Evolutionary conservation across 2,888 invertebrate species (phyloP).

Genomic region (Thera britannica): DNA sequence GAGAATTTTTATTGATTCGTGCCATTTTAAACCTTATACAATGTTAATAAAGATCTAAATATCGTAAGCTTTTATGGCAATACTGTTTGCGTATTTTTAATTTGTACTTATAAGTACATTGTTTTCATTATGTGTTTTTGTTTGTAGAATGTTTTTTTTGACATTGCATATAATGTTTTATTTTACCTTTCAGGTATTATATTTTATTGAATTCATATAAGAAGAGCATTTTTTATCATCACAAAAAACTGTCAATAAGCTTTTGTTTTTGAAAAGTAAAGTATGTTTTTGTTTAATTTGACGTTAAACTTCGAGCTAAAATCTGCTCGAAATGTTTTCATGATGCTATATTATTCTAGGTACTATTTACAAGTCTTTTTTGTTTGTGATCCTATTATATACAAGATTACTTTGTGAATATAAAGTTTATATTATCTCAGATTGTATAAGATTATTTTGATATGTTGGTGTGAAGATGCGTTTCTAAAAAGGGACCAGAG

Average conservation of each 20-base stretch:
- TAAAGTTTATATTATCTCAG: constrained; percentile 16
- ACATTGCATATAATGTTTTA: constrained; percentile 1
- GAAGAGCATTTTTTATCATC: too few species aligned
- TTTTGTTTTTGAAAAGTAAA: too few species aligned
- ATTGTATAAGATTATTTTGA: constrained; percentile 44
- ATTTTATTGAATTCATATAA: background rate
- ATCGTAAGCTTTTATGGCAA: constrained; percentile 12
- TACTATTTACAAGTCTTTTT: background rate
- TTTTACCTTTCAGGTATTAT: background rate
- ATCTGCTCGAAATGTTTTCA: background rate
- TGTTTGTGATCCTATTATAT: constrained; percentile 5
- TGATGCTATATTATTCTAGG: background rate
- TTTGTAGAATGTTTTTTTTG: constrained; percentile 16
- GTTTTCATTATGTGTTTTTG: background rate
- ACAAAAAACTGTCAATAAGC: too few species aligned
- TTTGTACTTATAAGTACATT: background rate
- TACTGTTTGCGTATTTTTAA: background rate
- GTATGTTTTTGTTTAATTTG: too few species aligned
- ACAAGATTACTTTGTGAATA: constrained; percentile 14
- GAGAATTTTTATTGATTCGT: constrained; percentile 27
- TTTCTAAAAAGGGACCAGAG: constrained; percentile 69
- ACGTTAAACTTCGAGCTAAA: too few species aligned
- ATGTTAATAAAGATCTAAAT: constrained; percentile 1
- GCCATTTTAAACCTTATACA: constrained; percentile 27
- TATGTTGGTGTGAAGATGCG: constrained; percentile 58